Conservation (phyloP, 2,797 vertebrate species). For the Acanthurus lineatus region DNA sequence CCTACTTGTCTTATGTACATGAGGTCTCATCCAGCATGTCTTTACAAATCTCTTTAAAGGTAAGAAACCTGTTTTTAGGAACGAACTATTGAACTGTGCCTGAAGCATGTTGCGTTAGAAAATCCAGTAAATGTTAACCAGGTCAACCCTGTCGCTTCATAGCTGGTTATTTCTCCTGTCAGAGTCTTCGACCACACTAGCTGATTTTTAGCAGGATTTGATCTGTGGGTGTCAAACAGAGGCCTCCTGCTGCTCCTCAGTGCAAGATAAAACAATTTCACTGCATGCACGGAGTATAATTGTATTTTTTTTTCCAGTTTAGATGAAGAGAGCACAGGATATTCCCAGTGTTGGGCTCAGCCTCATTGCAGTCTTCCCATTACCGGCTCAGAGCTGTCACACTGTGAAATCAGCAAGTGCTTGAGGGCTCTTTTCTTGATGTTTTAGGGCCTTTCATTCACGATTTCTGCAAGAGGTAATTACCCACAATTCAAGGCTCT, state of each 20-base stretch:
- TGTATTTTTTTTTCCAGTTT: constrained; percentile 4
- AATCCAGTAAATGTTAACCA: neutral
- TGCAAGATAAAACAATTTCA: too few species aligned
- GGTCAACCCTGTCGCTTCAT: too few species aligned
- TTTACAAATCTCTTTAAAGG: constrained; percentile 2
- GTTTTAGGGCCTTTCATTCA: neutral
- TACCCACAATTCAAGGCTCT: constrained; percentile 5
- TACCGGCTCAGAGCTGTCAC: neutral
- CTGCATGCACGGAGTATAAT: too few species aligned
- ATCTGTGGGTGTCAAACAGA: too few species aligned
- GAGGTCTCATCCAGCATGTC: neutral
- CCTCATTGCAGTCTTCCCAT: neutral
- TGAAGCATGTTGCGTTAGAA: constrained; percentile 30
- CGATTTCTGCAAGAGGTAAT: neutral
- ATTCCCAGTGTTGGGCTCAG: constrained; percentile 8
- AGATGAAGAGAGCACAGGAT: constrained; percentile 13
- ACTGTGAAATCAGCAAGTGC: neutral
- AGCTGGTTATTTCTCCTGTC: too few species aligned
- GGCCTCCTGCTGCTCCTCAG: too few species aligned
- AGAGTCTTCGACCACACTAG: too few species aligned
- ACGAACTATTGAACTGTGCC: constrained; percentile 38
- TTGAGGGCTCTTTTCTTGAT: neutral
- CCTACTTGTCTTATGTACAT: neutral
- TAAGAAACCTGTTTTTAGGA: neutral
- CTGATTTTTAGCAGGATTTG: too few species aligned